phyloP scores from a whole-genome alignment of 2,888 invertebrate genomes.

The Polyploca ridens region DNA sequence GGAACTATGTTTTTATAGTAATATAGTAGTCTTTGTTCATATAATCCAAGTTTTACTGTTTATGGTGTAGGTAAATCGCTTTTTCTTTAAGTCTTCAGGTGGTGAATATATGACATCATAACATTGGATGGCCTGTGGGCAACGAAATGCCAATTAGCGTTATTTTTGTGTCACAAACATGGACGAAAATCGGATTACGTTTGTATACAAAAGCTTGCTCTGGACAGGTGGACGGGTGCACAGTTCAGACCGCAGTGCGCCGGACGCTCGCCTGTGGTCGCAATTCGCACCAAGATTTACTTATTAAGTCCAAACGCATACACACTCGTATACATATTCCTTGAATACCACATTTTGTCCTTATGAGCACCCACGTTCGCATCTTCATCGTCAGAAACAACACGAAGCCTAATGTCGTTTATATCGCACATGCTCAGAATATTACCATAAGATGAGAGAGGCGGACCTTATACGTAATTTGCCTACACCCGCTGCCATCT shows the following conservation, averaged over 20 bases:
- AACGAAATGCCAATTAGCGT: constrained; percentile 44
- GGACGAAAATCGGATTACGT: constrained; percentile 65
- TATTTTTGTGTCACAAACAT: constrained; percentile 53
- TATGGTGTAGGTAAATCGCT: too few relatives aligned
- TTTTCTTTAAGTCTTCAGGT: too few relatives aligned
- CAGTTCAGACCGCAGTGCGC: constrained; percentile 50
- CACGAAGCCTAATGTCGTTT: constrained; percentile 10
- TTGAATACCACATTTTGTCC: constrained; percentile 5
- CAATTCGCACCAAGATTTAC: constrained; percentile 58
- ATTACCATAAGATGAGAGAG: neutral
- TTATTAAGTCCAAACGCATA: constrained; percentile 68
- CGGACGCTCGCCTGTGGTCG: constrained; percentile 54
- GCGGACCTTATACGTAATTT: constrained; percentile 11
- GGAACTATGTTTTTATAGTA: too few relatives aligned
- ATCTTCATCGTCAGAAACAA: constrained; percentile 6
- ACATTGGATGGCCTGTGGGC: neutral
- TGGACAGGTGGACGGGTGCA: constrained; percentile 62
- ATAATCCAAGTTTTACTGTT: too few relatives aligned
- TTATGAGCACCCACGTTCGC: constrained; percentile 6
- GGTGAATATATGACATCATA: too few relatives aligned
- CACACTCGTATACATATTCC: constrained; percentile 15
- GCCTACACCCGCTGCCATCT: constrained; percentile 13
- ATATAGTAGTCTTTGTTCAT: too few relatives aligned
- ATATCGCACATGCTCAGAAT: constrained; percentile 4
- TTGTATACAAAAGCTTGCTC: constrained; percentile 45